Evolutionary conservation across 2,888 invertebrate genomes (phyloP).

Genomic region (Platycheirus rosarum): DNA sequence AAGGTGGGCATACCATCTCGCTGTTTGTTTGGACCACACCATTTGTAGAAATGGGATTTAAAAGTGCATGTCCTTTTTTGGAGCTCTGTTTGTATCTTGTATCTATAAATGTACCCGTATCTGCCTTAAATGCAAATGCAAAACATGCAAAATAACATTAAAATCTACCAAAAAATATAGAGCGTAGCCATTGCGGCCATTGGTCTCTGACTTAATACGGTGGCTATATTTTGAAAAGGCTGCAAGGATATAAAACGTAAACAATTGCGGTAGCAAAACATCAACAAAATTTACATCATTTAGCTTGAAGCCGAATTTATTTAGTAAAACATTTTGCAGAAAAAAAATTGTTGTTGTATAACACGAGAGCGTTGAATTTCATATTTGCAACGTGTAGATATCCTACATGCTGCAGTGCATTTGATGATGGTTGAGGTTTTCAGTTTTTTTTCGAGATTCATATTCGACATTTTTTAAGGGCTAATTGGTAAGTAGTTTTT

Average conservation of each 20-base stretch:
- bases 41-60: constrained; percentile 18
- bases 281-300: constrained; percentile 15
- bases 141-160: constrained; percentile 17
- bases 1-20: constrained; percentile 24
- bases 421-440: neutral
- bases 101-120: neutral
- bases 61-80: constrained; percentile 16
- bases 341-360: constrained; percentile 9
- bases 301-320: constrained; percentile 23
- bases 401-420: constrained; percentile 13
- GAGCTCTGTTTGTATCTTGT: neutral
- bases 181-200: constrained; percentile 21
- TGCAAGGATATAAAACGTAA: constrained; percentile 28
- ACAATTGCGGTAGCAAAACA: constrained; percentile 11
- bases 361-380: neutral
- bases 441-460: neutral
- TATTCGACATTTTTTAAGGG: too few relatives aligned
- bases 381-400: neutral
- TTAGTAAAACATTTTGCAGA: constrained; percentile 27
- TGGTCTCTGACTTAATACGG: constrained; percentile 1
- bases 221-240: constrained; percentile 9
- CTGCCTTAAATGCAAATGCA: constrained; percentile 12
- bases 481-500: too few relatives aligned
- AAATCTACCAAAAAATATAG: constrained; percentile 10
- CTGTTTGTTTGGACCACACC: constrained; percentile 7